A percentile compares a stretch with the other conserved stretches of the same genome.
phyloP scores from a whole-genome alignment of 2,113 vertebrate species.

The Clarias macrocephalus region DNA sequence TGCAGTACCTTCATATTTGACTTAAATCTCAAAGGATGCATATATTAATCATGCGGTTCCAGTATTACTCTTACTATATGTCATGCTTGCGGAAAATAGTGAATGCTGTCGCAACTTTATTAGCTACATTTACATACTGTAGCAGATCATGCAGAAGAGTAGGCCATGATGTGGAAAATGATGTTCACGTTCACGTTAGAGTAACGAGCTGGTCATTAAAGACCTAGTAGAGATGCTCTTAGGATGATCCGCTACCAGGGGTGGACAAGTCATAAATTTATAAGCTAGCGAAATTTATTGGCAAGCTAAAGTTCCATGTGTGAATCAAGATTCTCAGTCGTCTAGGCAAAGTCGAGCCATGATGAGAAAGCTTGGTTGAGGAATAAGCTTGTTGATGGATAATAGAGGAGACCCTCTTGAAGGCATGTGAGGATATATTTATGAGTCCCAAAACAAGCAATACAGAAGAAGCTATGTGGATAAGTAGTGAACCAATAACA shows the following conservation, averaged over 20 bases:
- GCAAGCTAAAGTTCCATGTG: neutral
- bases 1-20: neutral
- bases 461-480: no score
- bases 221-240: neutral
- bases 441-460: no score
- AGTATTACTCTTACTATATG: neutral
- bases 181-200: neutral
- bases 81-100: neutral
- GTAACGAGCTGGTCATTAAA: neutral
- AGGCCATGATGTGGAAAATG: neutral
- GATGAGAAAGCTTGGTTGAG: no score
- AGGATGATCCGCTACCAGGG: neutral
- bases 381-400: no score
- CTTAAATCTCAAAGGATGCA: neutral
- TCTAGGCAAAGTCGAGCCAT: no score
- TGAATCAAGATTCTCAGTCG: no score
- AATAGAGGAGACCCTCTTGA: no score
- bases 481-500: no score
- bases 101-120: neutral
- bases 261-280: neutral
- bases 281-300: neutral
- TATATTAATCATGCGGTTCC: neutral
- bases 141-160: neutral
- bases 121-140: neutral
- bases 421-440: no score